Conservation (phyloP, 2,797 vertebrate species). For the Glossophaga mutica region DNA sequence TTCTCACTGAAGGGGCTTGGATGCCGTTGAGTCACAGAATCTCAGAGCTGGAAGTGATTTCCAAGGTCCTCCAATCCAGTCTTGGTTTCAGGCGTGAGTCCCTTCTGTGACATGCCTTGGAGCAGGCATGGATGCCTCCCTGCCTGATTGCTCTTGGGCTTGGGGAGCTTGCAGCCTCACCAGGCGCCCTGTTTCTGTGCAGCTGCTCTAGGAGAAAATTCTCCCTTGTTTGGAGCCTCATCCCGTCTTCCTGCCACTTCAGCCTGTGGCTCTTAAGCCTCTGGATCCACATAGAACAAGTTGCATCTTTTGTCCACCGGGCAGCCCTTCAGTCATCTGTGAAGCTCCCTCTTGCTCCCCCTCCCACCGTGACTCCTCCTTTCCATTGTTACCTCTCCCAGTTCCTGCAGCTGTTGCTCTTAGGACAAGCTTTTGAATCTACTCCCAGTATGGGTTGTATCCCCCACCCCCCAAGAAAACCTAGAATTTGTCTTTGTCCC, state of each 20-base stretch:
- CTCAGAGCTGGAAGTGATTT: slow-evolving; percentile 46
- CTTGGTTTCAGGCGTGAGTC: background rate
- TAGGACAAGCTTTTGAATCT: slow-evolving; percentile 34
- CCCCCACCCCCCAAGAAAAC: background rate
- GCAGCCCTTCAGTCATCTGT: background rate
- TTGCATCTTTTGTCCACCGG: background rate
- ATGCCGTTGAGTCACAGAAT: slow-evolving; percentile 30
- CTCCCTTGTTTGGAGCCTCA: background rate
- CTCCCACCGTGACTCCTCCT: background rate
- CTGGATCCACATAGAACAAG: background rate
- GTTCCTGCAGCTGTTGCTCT: slow-evolving; percentile 56
- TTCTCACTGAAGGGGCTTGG: slow-evolving; percentile 56
- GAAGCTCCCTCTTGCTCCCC: background rate
- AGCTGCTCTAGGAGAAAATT: slow-evolving; percentile 12
- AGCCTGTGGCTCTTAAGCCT: background rate
- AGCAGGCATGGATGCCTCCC: background rate
- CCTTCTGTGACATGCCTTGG: background rate
- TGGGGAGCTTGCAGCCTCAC: background rate
- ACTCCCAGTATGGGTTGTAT: slow-evolving; percentile 11
- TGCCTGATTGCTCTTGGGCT: background rate
- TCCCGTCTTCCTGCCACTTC: background rate
- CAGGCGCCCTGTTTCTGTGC: background rate
- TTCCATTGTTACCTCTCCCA: slow-evolving; percentile 25
- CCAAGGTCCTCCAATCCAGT: background rate
- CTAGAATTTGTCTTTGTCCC: background rate